Conservation (phyloP, 2,888 invertebrate species). For the Macropis europaea region DNA sequence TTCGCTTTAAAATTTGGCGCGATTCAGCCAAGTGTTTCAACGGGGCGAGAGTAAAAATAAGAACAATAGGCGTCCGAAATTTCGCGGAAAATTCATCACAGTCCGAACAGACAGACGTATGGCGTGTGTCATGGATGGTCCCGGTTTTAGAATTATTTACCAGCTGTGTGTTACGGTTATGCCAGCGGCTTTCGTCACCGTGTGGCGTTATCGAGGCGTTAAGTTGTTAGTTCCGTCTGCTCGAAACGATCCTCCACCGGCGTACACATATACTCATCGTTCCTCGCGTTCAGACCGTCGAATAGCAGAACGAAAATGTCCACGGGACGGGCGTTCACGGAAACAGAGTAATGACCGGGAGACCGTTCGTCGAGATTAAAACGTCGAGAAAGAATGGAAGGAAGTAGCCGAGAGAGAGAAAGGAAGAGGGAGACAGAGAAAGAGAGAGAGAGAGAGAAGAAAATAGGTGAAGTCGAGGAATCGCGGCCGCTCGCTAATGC, state of each 20-base stretch:
- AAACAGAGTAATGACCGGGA: slow-evolving; percentile 11
- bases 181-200: slow-evolving; percentile 13
- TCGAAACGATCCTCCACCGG: slow-evolving; percentile 9
- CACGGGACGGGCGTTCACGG: neutral
- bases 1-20: too few relatives aligned
- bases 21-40: too few relatives aligned
- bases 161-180: slow-evolving; percentile 3
- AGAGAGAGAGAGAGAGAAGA: neutral
- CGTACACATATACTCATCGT: too few relatives aligned
- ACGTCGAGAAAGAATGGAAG: slow-evolving; percentile 19
- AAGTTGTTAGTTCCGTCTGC: slow-evolving; percentile 29
- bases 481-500: slow-evolving; percentile 18
- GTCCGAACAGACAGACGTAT: neutral
- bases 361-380: slow-evolving; percentile 16
- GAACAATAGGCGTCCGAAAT: too few relatives aligned
- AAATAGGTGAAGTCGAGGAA: slow-evolving; percentile 17
- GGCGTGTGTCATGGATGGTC: neutral
- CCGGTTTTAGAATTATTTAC: neutral
- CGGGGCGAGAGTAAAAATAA: too few relatives aligned
- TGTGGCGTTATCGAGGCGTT: slow-evolving; percentile 32
- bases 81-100: neutral
- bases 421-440: neutral
- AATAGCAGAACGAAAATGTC: slow-evolving; percentile 1
- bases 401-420: slow-evolving; percentile 9
- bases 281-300: neutral